A percentile compares a stretch with the other conserved stretches of the same genome.
Conservation (phyloP, 2,113 vertebrate genomes). For the Oreochromis tanganicae region DNA sequence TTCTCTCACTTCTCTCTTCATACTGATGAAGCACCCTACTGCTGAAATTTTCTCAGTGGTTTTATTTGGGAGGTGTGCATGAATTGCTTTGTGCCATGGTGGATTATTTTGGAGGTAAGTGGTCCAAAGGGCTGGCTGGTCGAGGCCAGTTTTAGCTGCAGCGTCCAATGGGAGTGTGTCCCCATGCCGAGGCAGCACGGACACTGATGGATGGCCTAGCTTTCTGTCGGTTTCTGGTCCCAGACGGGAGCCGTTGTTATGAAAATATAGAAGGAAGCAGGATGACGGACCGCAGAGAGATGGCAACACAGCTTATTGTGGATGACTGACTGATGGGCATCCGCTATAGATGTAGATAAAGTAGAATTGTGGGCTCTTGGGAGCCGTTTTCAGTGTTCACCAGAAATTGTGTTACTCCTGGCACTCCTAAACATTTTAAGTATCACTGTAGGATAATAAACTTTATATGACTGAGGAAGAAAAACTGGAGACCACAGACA, state of each 20-base stretch:
- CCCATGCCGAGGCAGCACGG: constrained; percentile 15
- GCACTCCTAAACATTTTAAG: not conserved
- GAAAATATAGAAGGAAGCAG: constrained; percentile 37
- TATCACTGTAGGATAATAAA: not conserved
- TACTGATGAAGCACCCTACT: not conserved
- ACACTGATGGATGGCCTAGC: constrained; percentile 60
- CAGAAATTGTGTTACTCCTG: not conserved
- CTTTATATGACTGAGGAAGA: not conserved
- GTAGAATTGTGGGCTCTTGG: not conserved
- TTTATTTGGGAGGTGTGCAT: constrained; percentile 25
- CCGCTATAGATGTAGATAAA: not conserved
- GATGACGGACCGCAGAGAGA: constrained; percentile 11
- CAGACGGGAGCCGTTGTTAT: constrained; percentile 41
- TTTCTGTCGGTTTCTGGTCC: constrained; percentile 44
- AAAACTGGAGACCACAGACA: constrained; percentile 21
- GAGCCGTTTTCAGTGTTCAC: not conserved
- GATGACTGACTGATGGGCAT: constrained; percentile 4
- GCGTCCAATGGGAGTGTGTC: constrained; percentile 47
- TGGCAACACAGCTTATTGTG: constrained; percentile 5
- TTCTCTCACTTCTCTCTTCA: not conserved
- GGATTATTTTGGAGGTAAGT: constrained; percentile 42
- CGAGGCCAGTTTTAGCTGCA: constrained; percentile 46
- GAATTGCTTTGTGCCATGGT: constrained; percentile 45
- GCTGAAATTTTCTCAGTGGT: not conserved
- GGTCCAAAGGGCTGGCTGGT: constrained; percentile 24